Conservation (phyloP, 2,113 vertebrate species). For the Tor tambroides region DNA sequence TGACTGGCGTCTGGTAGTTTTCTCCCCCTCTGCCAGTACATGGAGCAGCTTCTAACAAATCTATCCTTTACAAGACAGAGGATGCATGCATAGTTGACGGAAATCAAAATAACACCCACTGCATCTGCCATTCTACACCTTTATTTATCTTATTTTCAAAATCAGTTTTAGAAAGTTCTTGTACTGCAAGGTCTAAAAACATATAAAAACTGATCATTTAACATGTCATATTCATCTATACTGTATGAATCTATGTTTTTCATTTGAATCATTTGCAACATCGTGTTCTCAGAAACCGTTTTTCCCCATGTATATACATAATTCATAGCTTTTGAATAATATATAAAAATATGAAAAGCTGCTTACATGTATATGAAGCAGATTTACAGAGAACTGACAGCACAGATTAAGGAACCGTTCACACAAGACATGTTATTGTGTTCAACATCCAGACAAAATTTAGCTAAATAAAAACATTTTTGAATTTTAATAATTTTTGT, state of each 20-base stretch:
- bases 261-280: background rate
- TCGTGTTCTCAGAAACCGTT: background rate
- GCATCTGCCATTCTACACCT: background rate
- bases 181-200: background rate
- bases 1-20: slow-evolving; percentile 47
- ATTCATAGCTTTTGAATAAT: background rate
- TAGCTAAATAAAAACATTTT: no score
- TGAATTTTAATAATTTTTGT: background rate
- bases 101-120: slow-evolving; percentile 1
- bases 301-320: background rate
- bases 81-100: slow-evolving; percentile 1
- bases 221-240: background rate
- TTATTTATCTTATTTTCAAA: background rate
- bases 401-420: background rate
- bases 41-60: slow-evolving; percentile 37
- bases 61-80: background rate
- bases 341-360: background rate
- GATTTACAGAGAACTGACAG: background rate
- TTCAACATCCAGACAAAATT: no score
- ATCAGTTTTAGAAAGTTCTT: background rate
- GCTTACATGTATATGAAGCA: background rate
- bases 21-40: background rate
- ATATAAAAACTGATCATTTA: background rate
- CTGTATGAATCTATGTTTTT: background rate
- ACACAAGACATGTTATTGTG: no score